These are phyloP conservation scores for Corvus moneduloides DNA, from an alignment of 2,113 vertebrate species.

Conservation along the genomic window DNA sequence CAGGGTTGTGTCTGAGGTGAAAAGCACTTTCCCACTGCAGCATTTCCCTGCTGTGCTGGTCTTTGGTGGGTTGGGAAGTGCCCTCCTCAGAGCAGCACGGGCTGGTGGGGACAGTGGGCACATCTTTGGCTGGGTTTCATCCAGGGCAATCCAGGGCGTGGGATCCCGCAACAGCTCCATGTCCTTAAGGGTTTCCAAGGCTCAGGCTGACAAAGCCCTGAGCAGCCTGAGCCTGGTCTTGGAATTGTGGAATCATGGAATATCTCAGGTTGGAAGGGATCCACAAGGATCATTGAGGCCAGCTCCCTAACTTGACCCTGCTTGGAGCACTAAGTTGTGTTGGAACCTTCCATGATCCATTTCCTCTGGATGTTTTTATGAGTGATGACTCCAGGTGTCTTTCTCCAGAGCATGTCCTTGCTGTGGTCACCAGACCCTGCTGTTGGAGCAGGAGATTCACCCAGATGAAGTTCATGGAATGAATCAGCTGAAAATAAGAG, in stretches of 20 bases:
- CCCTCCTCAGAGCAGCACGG: not conserved
- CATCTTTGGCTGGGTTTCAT: not conserved
- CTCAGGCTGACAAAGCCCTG: not conserved
- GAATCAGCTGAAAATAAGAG: not conserved
- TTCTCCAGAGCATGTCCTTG: not conserved
- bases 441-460: not conserved
- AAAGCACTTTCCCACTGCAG: not conserved
- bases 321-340: not conserved
- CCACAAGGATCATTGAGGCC: fast-evolving
- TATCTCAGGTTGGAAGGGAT: not conserved
- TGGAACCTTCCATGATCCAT: not conserved
- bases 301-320: not conserved
- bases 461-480: not conserved
- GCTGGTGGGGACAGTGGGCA: not conserved
- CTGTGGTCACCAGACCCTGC: not conserved
- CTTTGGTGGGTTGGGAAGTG: not conserved
- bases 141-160: not conserved
- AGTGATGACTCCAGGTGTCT: not conserved
- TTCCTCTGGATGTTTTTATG: not conserved
- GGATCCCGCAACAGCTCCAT: not conserved
- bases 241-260: not conserved
- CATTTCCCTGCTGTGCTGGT: not conserved
- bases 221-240: not conserved
- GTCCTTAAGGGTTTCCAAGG: not conserved
- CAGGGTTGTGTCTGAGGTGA: not conserved